A percentile compares a stretch with the other conserved stretches of the same genome.
These are phyloP conservation scores for Calcarius lapponicus DNA, from an alignment of 2,797 vertebrate species.

Conservation along the genomic window DNA sequence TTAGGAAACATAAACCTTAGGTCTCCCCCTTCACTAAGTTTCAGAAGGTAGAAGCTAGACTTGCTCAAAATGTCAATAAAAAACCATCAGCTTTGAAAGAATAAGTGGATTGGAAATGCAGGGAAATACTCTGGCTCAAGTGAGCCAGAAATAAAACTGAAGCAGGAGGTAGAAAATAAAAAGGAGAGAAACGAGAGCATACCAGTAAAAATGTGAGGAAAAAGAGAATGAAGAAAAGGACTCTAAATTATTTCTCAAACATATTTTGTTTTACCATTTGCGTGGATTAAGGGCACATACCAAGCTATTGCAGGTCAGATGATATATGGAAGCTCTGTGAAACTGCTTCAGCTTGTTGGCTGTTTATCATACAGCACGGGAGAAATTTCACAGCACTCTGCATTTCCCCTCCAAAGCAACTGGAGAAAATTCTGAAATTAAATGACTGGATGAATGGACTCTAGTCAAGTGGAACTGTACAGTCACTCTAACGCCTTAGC, in stretches of 20 bases:
- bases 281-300: neutral
- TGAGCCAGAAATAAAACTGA: neutral
- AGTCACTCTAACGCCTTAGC: neutral
- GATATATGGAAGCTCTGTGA: neutral
- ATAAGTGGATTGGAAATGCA: neutral
- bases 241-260: neutral
- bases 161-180: neutral
- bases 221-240: neutral
- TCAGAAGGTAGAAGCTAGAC: neutral
- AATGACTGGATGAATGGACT: neutral
- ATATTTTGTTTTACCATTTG: neutral
- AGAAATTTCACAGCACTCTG: neutral
- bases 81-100: neutral
- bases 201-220: neutral
- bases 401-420: neutral
- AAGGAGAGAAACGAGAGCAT: neutral
- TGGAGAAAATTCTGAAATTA: neutral
- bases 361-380: neutral
- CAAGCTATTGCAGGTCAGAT: neutral
- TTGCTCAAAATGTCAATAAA: neutral
- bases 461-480: neutral
- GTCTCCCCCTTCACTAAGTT: accelerated
- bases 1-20: accelerated
- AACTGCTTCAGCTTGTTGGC: neutral
- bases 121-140: neutral